Percentiles rank a stretch among this genome's conserved stretches.
Evolutionary conservation across 2,888 invertebrate species (phyloP).

Genomic region (Poecilus cupreus): DNA sequence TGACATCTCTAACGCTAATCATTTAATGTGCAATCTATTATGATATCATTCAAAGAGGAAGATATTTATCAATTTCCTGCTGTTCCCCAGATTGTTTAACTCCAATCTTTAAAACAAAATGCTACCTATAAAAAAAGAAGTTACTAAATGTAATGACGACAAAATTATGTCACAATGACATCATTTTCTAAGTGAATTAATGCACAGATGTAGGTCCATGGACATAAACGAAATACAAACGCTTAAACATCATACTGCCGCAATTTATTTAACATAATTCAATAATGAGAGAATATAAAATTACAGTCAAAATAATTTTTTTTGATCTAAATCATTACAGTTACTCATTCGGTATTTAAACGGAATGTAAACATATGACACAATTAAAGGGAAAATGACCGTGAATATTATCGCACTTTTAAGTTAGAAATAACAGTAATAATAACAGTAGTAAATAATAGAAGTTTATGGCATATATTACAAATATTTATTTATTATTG

Average conservation of each 20-base stretch:
- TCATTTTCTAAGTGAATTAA: conserved; percentile 51
- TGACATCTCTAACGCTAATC: conserved; percentile 16
- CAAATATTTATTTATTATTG: no score
- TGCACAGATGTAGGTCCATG: conserved; percentile 44
- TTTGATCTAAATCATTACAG: not conserved
- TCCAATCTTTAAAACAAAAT: conserved; percentile 9
- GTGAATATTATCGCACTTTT: no score
- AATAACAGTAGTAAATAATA: no score
- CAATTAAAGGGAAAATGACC: no score
- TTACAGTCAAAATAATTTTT: not conserved
- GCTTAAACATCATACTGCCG: conserved; percentile 4
- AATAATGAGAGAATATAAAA: not conserved
- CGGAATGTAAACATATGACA: no score
- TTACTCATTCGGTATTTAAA: no score
- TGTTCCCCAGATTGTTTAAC: not conserved
- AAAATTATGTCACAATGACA: conserved; percentile 55
- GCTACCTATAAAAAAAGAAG: conserved; percentile 32
- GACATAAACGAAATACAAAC: conserved; percentile 36
- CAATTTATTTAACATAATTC: conserved; percentile 22
- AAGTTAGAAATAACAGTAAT: no score
- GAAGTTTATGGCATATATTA: no score
- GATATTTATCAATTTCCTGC: conserved; percentile 29
- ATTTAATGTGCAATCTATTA: not conserved
- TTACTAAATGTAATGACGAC: conserved; percentile 7
- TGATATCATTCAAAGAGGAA: conserved; percentile 12